A percentile compares a stretch with the other conserved stretches of the same genome.
These are phyloP conservation scores for Epinotia brunnichana DNA, from an alignment of 2,888 invertebrate genomes.

Conservation along the genomic window DNA sequence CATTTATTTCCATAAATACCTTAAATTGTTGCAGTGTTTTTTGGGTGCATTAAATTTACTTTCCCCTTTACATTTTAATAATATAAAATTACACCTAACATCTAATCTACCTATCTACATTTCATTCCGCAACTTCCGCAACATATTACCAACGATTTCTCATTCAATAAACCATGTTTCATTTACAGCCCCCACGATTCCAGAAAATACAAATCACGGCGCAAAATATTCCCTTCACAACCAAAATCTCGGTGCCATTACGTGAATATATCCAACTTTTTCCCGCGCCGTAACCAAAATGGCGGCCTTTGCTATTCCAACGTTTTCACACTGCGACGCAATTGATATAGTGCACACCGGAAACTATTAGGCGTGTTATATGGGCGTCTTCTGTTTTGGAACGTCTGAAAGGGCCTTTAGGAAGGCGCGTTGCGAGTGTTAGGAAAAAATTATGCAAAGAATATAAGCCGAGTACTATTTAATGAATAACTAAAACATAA, in stretches of 20 bases:
- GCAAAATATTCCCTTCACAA: constrained; percentile 13
- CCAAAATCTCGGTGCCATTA: constrained; percentile 31
- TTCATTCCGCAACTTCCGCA: background rate
- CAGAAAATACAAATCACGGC: constrained; percentile 26
- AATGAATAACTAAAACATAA: no score
- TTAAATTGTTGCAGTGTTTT: no score
- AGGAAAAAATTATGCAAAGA: no score
- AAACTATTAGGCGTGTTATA: constrained; percentile 41
- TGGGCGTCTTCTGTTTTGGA: constrained; percentile 33
- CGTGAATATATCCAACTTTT: constrained; percentile 31
- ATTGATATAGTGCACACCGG: constrained; percentile 37
- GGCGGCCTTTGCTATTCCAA: constrained; percentile 23
- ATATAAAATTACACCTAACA: no score
- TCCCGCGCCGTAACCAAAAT: constrained; percentile 28
- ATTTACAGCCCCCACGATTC: constrained; percentile 5
- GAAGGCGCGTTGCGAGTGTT: no score
- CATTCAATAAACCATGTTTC: constrained; percentile 12
- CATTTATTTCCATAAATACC: no score
- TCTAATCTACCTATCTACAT: background rate
- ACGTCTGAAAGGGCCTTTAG: constrained; percentile 31
- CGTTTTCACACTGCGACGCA: constrained; percentile 27
- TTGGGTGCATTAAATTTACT: no score
- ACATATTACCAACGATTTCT: constrained; percentile 11
- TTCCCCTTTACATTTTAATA: no score
- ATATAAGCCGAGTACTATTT: no score